Base-by-base conservation (phyloP, 2,797 vertebrate species). In the Periparus ater region DNA sequence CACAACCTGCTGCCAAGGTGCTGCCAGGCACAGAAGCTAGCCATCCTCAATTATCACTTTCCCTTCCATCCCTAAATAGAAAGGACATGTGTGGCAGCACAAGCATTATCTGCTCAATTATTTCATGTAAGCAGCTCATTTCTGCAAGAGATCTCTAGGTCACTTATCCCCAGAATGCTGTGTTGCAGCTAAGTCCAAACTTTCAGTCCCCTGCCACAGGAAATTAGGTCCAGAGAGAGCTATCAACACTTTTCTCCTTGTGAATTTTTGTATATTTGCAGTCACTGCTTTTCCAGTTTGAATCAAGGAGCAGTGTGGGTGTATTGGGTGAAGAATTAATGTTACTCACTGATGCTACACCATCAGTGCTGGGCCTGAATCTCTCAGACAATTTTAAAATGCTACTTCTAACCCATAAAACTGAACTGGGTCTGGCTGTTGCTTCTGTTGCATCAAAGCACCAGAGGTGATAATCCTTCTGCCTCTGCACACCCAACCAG, bases 21-120 rank as follows among this genome's bases (percentile, higher is more conserved):
- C 36, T 85, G 44, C 90, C 87, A 88, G 81, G 54, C 60, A 19
- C 65, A 83, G 76, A 80, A 76, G 45, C 26, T 83, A 87, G 91
- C 93, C 13, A 47, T 42, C 51, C 54, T 71, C 88, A 65, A 34
- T 90, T 95, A 95, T 62, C 86, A 88, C 72, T 96, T 95, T 65
- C 48, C 21, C 77, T 85, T 95, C 87, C 88, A 92, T 67, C 91
- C 87, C 94, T 85, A 96, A 96, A 96, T 91, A 91, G 91, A 96
- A 88, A 79, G n/a, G 62, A 83, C 55, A 76, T 26, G 26, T 80
- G 82, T 76, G 91, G 70, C 66, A 89, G 60, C 51, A 62, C 47
- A 71, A 61, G 27, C n/a, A 44, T 81, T 80, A 45, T 32, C 54
- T 45, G 17, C 58, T 70, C 68, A 18, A 57, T 54, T 62, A 54